These are phyloP conservation scores for Otus sunia DNA, from an alignment of 2,113 vertebrate species.

Conservation along the genomic window DNA sequence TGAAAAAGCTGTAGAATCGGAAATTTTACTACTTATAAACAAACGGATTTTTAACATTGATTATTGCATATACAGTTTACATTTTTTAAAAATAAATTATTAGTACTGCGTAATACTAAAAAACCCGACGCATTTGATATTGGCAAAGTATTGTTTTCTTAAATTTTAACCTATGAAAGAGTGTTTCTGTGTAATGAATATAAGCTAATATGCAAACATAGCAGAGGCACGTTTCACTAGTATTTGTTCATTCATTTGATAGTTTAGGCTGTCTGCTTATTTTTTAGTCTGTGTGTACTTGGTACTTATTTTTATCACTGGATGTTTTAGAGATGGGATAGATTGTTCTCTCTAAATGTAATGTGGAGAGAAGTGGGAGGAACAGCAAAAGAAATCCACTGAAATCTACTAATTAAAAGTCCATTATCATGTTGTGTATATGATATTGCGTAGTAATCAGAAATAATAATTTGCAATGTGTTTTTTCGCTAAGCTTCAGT, in stretches of 20 bases:
- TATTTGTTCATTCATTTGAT: neutral
- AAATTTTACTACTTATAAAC: neutral
- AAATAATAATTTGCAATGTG: neutral
- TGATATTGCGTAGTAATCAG: neutral
- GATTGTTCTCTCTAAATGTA: neutral
- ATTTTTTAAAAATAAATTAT: neutral
- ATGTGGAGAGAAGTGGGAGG: neutral
- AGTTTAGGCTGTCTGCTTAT: neutral
- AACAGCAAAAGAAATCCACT: neutral
- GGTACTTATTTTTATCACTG: neutral
- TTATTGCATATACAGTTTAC: neutral
- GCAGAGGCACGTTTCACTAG: neutral
- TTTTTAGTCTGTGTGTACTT: neutral
- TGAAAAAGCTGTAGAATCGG: neutral
- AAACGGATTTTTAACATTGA: neutral
- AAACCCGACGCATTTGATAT: neutral
- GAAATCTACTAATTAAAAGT: neutral
- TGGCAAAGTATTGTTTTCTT: neutral
- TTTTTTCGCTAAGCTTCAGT: neutral
- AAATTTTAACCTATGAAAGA: neutral
- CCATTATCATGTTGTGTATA: neutral
- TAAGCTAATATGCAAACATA: neutral
- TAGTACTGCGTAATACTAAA: neutral
- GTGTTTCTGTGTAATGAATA: neutral
- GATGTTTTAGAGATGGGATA: neutral